Base-by-base conservation (phyloP, 2,797 vertebrate species). In the Merluccius polli region DNA sequence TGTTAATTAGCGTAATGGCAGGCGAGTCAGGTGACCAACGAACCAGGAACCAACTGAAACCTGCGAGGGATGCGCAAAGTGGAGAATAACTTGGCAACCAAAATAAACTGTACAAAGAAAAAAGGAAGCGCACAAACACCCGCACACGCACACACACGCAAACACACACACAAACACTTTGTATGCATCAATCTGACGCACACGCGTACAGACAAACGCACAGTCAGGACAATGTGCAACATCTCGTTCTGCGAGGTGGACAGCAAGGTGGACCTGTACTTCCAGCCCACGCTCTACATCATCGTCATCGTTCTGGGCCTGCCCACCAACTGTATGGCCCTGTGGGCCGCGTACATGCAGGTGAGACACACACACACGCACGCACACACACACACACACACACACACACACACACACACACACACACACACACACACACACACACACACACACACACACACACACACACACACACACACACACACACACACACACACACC, bases 321-420 rank as follows among this genome's bases (percentile, higher is more conserved):
- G 74, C 96, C 96, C 52, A 94, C 96, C 44, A 98, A 98, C 91
- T 96, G 96, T 85, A 92, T 97, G 93, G 96, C 96, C 0, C 86
- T 98, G 82, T 97, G 96, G 96, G 96, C 96, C 0, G 96, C 96
- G 32, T 96, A 95, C 90, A 90, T 95, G 90, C 96, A 98, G 92
- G 95, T 97, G 77, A 92, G 90, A 31, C 71, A 0, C 13, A 68
- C 27, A 59, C 70, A 63, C 0, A 71, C 73, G 77, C 72, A 32
- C 33, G 70, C 72, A 35, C 52, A 74, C 63, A 59, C 29, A 75
- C 31, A 29, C 68, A 74, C 21, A 74, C 72, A 77, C 32, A 72
- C 32, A 48, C 35, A 52, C 52, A 68, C 59, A 68, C 70, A 72
- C n/a, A 71, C 30, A 63, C 72, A 70, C 71, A 72, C 2, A 41